Base-by-base conservation (phyloP, 2,888 invertebrate genomes). In the Anthrax anthrax region DNA sequence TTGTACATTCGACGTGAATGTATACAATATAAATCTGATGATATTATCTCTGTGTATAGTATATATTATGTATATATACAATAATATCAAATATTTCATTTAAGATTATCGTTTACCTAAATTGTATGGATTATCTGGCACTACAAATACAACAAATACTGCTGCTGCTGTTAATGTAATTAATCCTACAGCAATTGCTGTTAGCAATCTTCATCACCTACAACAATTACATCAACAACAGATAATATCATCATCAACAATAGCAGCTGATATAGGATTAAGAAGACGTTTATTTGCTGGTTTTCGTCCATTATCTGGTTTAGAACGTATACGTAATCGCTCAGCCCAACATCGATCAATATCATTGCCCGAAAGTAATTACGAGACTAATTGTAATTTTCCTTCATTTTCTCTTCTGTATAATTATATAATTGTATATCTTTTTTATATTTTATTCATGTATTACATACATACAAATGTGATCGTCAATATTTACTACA, bases 311-410 rank as follows among this genome's bases (percentile, higher is more conserved):
- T 72, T 84, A 63, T 83, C 84, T 60, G 76, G 79, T 70, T 80
- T 81, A 73, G 80, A 76, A 53, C 72, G 80, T 63, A 73, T 80
- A 61, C 78, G 80, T 61, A 76, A 76, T 63, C 76, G 77, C 64
- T 80, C 81, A 59, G 78, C 81, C 59, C 80, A 81, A 70, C 80
- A 81, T 72, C 81, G 84, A 67, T 84, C 84, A 74, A 83, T 84
- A 76, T 84, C 84, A 69, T 78, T 84, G 71, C 84, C 84, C 67
- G 84, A 84, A 84, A 84, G 84, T 84, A 84, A 65, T 59, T 65
- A 64, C 60, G 54, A 57, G 54, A 51, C 50, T 51, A 52, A 52
- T 51, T 54, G 54, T 54, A 54, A 52, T 54, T 54, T 52, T 52
- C 4, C 23, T 41, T 40, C 39, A 45, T 19, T 49, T 55, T 52